Evolutionary conservation across 1,140 invertebrate genomes (phyloP).

Genomic region (Trichonephila clavata): DNA sequence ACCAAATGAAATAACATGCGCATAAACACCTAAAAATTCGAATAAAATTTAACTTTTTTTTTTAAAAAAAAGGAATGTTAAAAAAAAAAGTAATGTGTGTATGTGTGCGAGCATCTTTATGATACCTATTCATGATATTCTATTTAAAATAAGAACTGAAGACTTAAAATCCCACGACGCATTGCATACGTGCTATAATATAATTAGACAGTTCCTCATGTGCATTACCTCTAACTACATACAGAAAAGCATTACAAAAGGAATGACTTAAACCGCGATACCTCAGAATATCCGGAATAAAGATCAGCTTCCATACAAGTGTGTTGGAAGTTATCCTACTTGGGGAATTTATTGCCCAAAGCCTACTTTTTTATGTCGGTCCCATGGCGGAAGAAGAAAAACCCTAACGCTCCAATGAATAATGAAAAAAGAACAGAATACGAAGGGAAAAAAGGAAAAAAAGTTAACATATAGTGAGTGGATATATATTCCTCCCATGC

Average conservation of each 20-base stretch:
- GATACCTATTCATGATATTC: too few species aligned
- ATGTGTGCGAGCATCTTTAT: too few species aligned
- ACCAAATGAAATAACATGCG: too few species aligned
- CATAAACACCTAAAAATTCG: too few species aligned
- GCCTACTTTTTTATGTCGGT: slow-evolving; percentile 59
- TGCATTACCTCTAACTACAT: too few species aligned
- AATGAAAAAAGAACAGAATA: slow-evolving; percentile 61
- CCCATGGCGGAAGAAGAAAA: slow-evolving; percentile 57
- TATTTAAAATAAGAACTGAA: too few species aligned
- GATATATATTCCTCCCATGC: slow-evolving; percentile 59
- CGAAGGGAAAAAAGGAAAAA: slow-evolving; percentile 25
- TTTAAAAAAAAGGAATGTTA: too few species aligned
- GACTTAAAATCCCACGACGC: too few species aligned
- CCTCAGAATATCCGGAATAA: slow-evolving; percentile 43
- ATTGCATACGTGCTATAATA: too few species aligned
- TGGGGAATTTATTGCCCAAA: slow-evolving; percentile 69
- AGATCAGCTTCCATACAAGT: slow-evolving; percentile 57
- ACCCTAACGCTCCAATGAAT: slow-evolving; percentile 55
- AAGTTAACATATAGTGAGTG: slow-evolving; percentile 68
- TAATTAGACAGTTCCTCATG: too few species aligned
- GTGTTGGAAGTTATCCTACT: slow-evolving; percentile 64
- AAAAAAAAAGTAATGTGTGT: too few species aligned
- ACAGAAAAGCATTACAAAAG: neutral
- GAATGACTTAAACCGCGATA: slow-evolving; percentile 24
- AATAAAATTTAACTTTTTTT: too few species aligned